A percentile compares a stretch with the other conserved stretches of the same genome.
These are phyloP conservation scores for Aphelenchoides fujianensis DNA, from an alignment of 1,140 invertebrate species.

Conservation along the genomic window DNA sequence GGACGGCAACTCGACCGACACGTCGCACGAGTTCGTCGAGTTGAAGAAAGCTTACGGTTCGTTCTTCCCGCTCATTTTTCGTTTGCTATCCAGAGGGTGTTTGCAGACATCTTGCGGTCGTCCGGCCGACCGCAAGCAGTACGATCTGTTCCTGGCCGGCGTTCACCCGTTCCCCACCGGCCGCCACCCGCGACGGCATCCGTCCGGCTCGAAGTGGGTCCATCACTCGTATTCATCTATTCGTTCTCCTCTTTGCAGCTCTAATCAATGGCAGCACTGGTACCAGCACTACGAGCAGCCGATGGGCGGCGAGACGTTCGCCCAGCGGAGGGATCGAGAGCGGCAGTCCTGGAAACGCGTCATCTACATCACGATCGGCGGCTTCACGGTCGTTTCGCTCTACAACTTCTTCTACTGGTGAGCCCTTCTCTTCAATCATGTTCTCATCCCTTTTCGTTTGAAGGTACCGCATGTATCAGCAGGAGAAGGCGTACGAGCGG, in stretches of 20 bases:
- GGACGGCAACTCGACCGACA: neutral
- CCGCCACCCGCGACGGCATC: neutral
- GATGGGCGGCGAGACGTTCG: no score
- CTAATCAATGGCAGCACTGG: no score
- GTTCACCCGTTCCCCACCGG: neutral
- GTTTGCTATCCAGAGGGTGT: no score
- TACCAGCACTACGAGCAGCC: constrained; percentile 4
- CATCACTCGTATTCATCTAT: neutral
- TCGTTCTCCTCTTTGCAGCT: no score
- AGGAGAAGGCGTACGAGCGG: constrained; percentile 9
- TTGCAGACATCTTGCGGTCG: neutral
- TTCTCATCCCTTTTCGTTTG: neutral
- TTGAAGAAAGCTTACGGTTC: constrained; percentile 24
- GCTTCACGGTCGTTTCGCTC: constrained; percentile 1
- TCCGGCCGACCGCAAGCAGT: neutral
- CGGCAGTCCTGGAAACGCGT: constrained; percentile 7
- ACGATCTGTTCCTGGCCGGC: neutral
- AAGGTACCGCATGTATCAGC: constrained; percentile 2
- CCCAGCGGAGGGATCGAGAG: constrained; percentile 4
- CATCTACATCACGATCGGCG: constrained; percentile 16
- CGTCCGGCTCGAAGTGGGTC: neutral
- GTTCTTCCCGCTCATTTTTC: neutral
- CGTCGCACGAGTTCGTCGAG: constrained; percentile 16
- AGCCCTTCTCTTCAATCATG: neutral
- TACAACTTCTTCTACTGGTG: constrained; percentile 25